A percentile compares a stretch with the other conserved stretches of the same genome.
Conservation (phyloP, 2,888 invertebrate genomes). For the Eilema griseolum region DNA sequence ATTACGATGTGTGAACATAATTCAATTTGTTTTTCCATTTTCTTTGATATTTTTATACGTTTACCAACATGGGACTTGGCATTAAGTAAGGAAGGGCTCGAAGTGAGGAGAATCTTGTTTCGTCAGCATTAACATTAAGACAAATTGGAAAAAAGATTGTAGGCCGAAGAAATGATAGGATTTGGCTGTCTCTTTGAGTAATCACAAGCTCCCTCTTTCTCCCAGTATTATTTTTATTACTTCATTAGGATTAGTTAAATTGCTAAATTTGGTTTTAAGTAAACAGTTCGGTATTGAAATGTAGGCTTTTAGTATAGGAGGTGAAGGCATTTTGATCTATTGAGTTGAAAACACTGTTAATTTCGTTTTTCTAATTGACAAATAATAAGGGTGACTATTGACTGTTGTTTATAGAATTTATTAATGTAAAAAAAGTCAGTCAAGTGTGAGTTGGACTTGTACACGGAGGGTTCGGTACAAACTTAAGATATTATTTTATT, state of each 20-base stretch:
- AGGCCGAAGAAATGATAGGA: slow-evolving; percentile 69
- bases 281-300: slow-evolving; percentile 31
- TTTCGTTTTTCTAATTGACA: neutral
- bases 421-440: too few relatives aligned
- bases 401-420: neutral
- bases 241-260: slow-evolving; percentile 66
- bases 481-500: too few relatives aligned
- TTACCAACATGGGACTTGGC: slow-evolving; percentile 40
- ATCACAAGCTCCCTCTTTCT: slow-evolving; percentile 67
- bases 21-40: slow-evolving; percentile 43
- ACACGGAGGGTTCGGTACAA: too few relatives aligned
- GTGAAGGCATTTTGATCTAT: neutral
- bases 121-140: slow-evolving; percentile 60
- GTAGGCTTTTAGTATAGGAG: neutral
- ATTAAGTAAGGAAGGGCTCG: slow-evolving; percentile 47
- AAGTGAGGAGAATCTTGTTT: slow-evolving; percentile 52
- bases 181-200: slow-evolving; percentile 75
- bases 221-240: slow-evolving; percentile 67
- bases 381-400: neutral
- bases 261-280: slow-evolving; percentile 40
- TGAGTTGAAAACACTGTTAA: neutral
- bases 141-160: slow-evolving; percentile 74
- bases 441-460: too few relatives aligned
- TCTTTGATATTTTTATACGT: slow-evolving; percentile 47
- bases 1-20: slow-evolving; percentile 41